Evolutionary conservation across 1,140 invertebrate genomes (phyloP), one percentile per base, ranked within the genome.

Genomic region (Leptopilina clavipes): DNA sequence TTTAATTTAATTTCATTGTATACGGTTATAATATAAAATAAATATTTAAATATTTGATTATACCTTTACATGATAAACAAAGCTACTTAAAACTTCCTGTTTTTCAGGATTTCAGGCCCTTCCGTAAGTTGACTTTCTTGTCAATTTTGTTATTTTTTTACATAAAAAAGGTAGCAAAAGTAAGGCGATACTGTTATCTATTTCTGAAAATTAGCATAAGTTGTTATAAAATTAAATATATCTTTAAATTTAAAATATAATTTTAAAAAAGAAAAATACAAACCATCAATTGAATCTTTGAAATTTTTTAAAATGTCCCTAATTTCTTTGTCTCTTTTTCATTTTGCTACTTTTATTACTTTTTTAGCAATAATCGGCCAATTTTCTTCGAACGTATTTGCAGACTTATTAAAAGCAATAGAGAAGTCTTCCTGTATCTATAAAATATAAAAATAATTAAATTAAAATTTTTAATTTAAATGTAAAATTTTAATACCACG

Each of bases 1-100:
- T 31, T 31, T 31, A 31, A 1, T 31, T 31, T 31, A 31, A 31
- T 1, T 31, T 31, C 25, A n/a, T n/a, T n/a, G n/a, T n/a, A n/a
- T n/a, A n/a, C n/a, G n/a, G n/a, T n/a, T n/a, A n/a, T n/a, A n/a
- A 31, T 31, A 31, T 3, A 31, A 31, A 31, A 31, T 31, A 3
- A 31, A 31, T 31, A 3, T 31, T 31, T 31, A 31, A 40, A 40
- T 40, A 40, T 40, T 7, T 40, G 8, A 40, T 40, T 40, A 40
- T 52, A 75, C 74, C 74, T 75, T 45, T 8, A 75, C 45, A 19
- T 71, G 74, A 37, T 52, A 52, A 37, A 75, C 31, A 40, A 75
- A 75, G 17, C 18, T 52, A n/a, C 18, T 71, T 17, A 37, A 19
- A 3, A 71, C 65, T 14, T 52, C 59, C 8, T n/a, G 5, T 17